Evolutionary conservation across 2,113 vertebrate genomes (phyloP), one percentile per base, ranked within the genome.

Genomic region (Alaudala cheleensis): DNA sequence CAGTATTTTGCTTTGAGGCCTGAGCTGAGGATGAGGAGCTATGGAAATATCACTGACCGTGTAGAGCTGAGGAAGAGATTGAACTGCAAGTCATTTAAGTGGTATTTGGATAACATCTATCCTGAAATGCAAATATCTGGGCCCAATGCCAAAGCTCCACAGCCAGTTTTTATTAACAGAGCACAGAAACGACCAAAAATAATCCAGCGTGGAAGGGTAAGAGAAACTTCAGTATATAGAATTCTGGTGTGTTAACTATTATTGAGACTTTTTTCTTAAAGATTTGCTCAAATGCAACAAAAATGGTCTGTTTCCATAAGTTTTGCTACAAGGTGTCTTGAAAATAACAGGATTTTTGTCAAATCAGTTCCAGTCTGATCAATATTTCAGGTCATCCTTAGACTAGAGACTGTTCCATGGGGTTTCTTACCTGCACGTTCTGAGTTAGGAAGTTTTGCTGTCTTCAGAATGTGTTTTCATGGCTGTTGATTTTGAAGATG

Each of bases 51-150:
- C 94, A 98, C 98, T 0, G 99, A 99, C 67, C 99, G 99, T 4
- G 90, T 99, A 44, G 98, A 98, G 6, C 3, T 99, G 95, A 98
- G 99, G 79, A 97, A 97, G 93, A 98, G 92, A 54, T 80, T 99
- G 93, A 98, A 98, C 73, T 99, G 99, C 80, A 98, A 91, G 42
- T 98, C 99, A 1, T 99, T 99, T 82, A 98, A 98, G 56, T 99
- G 99, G 99, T 99, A 99, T 90, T 98, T 99, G 93, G 99, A 99
- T 95, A 98, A 98, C 10, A 92, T 99, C 37, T 99, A 99, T 93
- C 99, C 99, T 1, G 99, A 99, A 97, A 99, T 99, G 99, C 99
- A 99, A 96, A 90, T 98, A 15, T 95, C 96, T 15, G 98, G 98
- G 54, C 96, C 98, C 29, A 98, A 98, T 50, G 98, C 98, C 97